Evolutionary conservation across 2,797 vertebrate species (phyloP).

Genomic region (Lates japonicus): DNA sequence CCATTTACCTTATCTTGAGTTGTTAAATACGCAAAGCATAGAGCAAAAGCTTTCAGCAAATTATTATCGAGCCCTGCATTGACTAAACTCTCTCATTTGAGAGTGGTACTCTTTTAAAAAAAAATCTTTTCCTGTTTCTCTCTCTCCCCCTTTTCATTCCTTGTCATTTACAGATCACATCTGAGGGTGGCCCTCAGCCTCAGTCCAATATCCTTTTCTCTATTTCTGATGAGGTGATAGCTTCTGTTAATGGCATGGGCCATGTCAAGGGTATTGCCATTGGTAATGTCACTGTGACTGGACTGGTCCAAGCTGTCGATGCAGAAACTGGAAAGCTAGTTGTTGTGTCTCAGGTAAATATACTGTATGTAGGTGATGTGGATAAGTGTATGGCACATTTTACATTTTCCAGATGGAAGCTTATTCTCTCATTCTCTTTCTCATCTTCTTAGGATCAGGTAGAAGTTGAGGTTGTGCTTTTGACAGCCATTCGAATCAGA

Average conservation of each 20-base stretch:
- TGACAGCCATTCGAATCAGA: constrained; percentile 91
- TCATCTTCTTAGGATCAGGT: constrained; percentile 90
- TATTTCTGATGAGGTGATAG: constrained; percentile 85
- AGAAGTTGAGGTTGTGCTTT: constrained; percentile 93
- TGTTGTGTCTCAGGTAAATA: constrained; percentile 88
- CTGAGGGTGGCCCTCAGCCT: constrained; percentile 96
- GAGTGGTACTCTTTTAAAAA: background rate
- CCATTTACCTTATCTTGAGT: constrained; percentile 28
- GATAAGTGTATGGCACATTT: background rate
- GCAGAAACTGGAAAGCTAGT: constrained; percentile 93
- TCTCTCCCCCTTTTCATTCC: constrained; percentile 12
- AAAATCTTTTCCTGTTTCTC: background rate
- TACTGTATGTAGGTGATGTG: background rate
- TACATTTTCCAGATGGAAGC: background rate
- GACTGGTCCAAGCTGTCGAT: constrained; percentile 93
- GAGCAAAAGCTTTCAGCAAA: constrained; percentile 24
- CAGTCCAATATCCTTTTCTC: constrained; percentile 97
- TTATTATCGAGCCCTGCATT: constrained; percentile 35
- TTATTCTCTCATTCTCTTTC: constrained; percentile 57
- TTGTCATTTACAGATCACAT: constrained; percentile 89
- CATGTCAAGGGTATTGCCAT: constrained; percentile 87
- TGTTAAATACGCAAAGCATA: constrained; percentile 26
- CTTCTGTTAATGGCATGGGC: constrained; percentile 87
- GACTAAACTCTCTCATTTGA: constrained; percentile 20
- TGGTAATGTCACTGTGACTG: constrained; percentile 91